Evolutionary conservation across 2,888 invertebrate species (phyloP).

Genomic region (Epistrophe grossulariae): DNA sequence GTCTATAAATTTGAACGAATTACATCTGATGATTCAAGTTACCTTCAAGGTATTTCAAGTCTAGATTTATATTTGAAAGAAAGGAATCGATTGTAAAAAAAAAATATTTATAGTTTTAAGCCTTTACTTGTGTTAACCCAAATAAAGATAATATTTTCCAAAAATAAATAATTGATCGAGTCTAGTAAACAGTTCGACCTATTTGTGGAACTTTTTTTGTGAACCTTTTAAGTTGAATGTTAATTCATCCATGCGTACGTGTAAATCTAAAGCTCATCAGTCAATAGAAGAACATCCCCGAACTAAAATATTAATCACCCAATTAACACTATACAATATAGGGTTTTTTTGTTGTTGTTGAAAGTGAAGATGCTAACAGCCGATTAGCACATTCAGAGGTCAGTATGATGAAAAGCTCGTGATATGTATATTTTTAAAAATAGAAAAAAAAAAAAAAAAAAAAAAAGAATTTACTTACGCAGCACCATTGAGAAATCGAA

Average conservation of each 20-base stretch:
- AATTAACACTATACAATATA: slow-evolving; percentile 60
- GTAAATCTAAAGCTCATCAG: background rate
- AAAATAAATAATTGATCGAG: background rate
- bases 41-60: too few relatives aligned
- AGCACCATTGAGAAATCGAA: slow-evolving; percentile 95
- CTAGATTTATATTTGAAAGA: too few relatives aligned
- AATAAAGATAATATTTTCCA: background rate
- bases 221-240: background rate
- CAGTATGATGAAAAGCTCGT: slow-evolving; percentile 31
- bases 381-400: slow-evolving; percentile 67
- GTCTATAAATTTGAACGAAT: too few relatives aligned
- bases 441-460: slow-evolving; percentile 1
- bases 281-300: slow-evolving; percentile 29
- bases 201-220: background rate
- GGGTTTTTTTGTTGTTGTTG: slow-evolving; percentile 45
- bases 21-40: too few relatives aligned
- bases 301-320: slow-evolving; percentile 62
- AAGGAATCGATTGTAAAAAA: too few relatives aligned
- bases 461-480: slow-evolving; percentile 89
- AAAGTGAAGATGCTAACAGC: slow-evolving; percentile 61
- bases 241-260: slow-evolving; percentile 1
- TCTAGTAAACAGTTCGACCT: background rate
- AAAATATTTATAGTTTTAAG: background rate
- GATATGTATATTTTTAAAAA: slow-evolving; percentile 33
- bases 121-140: background rate